Percentiles rank a stretch among this genome's conserved stretches.
These are phyloP conservation scores for Potorous gilbertii DNA, from an alignment of 2,797 vertebrate genomes.

Conservation along the genomic window DNA sequence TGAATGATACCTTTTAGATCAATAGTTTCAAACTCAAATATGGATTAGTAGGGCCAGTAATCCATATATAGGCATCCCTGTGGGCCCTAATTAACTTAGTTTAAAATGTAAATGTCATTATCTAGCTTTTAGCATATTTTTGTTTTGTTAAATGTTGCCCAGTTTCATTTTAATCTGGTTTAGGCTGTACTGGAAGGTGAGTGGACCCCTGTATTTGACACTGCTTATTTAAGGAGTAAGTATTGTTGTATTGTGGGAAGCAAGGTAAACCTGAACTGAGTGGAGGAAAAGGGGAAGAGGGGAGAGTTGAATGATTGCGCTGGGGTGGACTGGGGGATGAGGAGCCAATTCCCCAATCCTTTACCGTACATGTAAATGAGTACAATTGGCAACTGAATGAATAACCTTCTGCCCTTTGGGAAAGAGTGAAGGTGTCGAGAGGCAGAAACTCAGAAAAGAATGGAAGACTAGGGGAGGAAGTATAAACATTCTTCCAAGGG, in stretches of 20 bases:
- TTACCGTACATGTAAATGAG: background rate
- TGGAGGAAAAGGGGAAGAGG: background rate
- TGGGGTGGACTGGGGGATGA: background rate
- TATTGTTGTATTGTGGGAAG: background rate
- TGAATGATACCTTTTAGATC: background rate
- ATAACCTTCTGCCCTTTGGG: background rate
- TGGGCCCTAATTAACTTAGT: background rate
- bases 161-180: background rate
- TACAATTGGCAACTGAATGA: background rate
- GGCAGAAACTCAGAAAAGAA: background rate
- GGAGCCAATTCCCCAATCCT: background rate
- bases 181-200: background rate
- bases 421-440: background rate
- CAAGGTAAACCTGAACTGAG: background rate
- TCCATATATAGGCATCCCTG: background rate
- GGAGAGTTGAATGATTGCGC: background rate
- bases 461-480: background rate
- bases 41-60: background rate
- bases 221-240: background rate
- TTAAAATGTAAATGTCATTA: background rate
- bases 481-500: background rate
- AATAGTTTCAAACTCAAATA: background rate
- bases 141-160: background rate
- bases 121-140: background rate
- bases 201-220: background rate